Base-by-base conservation (phyloP, 30 jellyfish, hydroid and myxozoan species). In the Aurelia sp. region DNA sequence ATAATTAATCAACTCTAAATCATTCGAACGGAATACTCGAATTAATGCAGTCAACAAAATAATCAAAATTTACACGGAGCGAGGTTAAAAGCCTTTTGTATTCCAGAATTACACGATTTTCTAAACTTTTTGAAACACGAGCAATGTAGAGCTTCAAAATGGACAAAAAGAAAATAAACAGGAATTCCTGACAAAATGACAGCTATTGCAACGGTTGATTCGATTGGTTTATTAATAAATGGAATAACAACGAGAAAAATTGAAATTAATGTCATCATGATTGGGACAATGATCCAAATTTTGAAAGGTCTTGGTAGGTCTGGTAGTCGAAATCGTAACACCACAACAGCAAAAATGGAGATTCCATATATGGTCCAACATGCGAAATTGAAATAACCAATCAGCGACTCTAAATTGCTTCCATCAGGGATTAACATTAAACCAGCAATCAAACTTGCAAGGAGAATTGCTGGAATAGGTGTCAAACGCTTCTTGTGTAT, bases 401-500 rank as follows among this genome's bases (percentile, higher is more conserved):
- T 90, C 79, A 87, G 63, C 2, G 80, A 60, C 80, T 77, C 91
- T 4, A 87, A 55, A 50, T 63, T 78, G 69, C 97, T 90, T 16
- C 88, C 89, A 33, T 63, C 82, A 40, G 97, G 97, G 19, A 84
- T 22, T 16, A 90, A 96, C 88, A 71, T 58, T 44, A 90, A 33
- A 10, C 73, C 52, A 19, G 96, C 77, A 20, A 90, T 57, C 17
- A 90, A 22, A 40, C 88, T 38, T 8, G 91, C 38, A 57, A 90
- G 50, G 4, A 90, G 19, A 44, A 90, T 64, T 17, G 94, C 97
- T 9, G 97, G 94, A 40, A 83, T 90, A 18, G 96, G 97, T 13
- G 91, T 84, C 16, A 44, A 50, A 18, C 97, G 82, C 17, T 70
- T 67, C 80, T 71, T 73, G 84, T 90, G 91, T 20, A 90, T 83